Evolutionary conservation across 2,797 vertebrate species (phyloP).

Genomic region (Xerus rutilus): DNA sequence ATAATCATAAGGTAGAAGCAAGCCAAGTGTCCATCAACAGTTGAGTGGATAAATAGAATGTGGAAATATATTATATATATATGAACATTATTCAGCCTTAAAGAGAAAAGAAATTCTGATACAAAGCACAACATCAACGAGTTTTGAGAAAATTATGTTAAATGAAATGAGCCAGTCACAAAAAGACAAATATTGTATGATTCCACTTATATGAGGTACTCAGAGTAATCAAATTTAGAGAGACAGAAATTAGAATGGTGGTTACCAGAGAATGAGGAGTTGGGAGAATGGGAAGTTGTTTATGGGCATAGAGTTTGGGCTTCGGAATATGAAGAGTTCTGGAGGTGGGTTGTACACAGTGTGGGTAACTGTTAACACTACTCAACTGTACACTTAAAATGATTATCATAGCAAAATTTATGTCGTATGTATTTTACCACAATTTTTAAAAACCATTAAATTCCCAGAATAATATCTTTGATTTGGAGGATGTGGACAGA

Average conservation of each 20-base stretch:
- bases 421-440: not conserved
- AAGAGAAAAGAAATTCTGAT: slow-evolving; percentile 18
- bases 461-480: not conserved
- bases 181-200: not conserved
- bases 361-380: not conserved
- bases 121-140: not conserved
- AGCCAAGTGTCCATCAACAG: not conserved
- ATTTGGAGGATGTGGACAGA: not conserved
- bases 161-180: not conserved
- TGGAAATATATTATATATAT: not conserved
- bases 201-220: not conserved
- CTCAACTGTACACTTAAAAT: not conserved
- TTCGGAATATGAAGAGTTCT: not conserved
- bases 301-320: not conserved
- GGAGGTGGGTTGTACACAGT: not conserved
- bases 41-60: not conserved
- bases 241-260: not conserved
- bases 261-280: not conserved
- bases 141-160: not conserved
- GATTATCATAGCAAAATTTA: not conserved
- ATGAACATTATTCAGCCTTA: not conserved
- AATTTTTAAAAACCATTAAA: not conserved
- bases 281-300: not conserved
- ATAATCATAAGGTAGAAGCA: not conserved
- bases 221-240: not conserved